Percentiles rank a stretch among this genome's conserved stretches.
Conservation (phyloP, 2,797 vertebrate genomes). For the Triplophysa bombifrons region DNA sequence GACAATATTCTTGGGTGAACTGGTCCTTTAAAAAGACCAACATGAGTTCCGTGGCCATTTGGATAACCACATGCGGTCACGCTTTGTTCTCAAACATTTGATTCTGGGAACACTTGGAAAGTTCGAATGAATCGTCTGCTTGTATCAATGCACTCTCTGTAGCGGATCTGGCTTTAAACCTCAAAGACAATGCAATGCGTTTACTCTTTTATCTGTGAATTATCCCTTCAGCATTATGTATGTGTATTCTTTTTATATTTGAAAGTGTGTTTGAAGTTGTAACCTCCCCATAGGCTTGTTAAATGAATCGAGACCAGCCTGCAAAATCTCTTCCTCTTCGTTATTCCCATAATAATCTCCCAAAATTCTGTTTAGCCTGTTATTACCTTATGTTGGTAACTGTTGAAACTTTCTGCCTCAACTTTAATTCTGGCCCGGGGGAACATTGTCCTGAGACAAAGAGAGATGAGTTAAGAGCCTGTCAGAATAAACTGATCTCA, state of each 20-base stretch:
- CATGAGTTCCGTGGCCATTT: slow-evolving; percentile 6
- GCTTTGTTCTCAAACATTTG: slow-evolving; percentile 17
- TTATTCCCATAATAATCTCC: slow-evolving; percentile 7
- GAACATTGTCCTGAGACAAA: slow-evolving; percentile 27
- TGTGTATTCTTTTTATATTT: neutral
- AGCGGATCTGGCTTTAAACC: slow-evolving; percentile 2
- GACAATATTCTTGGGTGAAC: neutral
- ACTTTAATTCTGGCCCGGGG: slow-evolving; percentile 23
- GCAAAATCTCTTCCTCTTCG: slow-evolving; percentile 6
- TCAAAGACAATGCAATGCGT: slow-evolving; percentile 27
- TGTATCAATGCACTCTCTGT: slow-evolving; percentile 9
- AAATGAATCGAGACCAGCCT: slow-evolving; percentile 32
- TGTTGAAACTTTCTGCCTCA: slow-evolving; percentile 27
- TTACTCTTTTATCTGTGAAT: slow-evolving; percentile 37
- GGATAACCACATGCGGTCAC: neutral
- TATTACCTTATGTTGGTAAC: slow-evolving; percentile 10
- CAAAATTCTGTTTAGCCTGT: neutral
- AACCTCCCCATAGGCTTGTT: slow-evolving; percentile 18
- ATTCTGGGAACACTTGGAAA: neutral
- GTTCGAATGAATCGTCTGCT: neutral
- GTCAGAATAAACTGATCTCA: slow-evolving; percentile 49
- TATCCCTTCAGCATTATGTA: slow-evolving; percentile 18
- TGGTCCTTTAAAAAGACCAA: neutral
- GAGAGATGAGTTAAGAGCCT: slow-evolving; percentile 38
- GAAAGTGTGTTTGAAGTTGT: slow-evolving; percentile 31